Evolutionary conservation across 2,113 vertebrate genomes (phyloP), one percentile per base, ranked within the genome.

Genomic region (Puma concolor): DNA sequence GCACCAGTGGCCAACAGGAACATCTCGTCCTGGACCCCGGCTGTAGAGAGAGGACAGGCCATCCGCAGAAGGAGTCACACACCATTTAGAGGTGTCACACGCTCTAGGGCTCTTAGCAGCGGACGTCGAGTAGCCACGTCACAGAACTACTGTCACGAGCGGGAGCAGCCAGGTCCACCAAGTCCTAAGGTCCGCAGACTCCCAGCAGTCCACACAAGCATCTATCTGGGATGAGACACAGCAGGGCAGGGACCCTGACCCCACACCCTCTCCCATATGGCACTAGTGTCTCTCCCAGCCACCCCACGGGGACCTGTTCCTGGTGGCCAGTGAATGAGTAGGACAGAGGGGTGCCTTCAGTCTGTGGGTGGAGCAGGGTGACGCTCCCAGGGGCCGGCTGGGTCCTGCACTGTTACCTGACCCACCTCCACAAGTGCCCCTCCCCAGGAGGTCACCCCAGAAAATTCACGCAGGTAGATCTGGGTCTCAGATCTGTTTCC

Each of bases 1-100:
- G 50, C 17, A 5, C 9, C 57, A 9, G 23, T 2, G 57, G n/a
- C 36, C 38, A 21, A 4, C 0, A 1, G 19, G 36, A 44, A 38
- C 13, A 27, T 41, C n/a, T 16, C 33, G 33, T 7, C 33, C 74
- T 15, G 2, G 64, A 41, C 52, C 48, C 44, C 19, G 83, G 25
- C 2, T 60, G 19, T 2, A 36, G 15, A 21, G 36, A 7, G 36
- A 50, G 86, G 23, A 21, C 29, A 2, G 2, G 9, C 21, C n/a
- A 12, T 25, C 60, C 29, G 16, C 15, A 44, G 79, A n/a, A 54
- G 36, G 57, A 64, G 67, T 29, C 4, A 3, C 1, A 25, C 0
- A 10, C 17, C 57, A 14, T 9, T 48, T 36, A 10, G 25, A 44
- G 41, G n/a, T 6, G 21, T 16, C 66, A 15, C 7, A 2, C 4